These are phyloP conservation scores for Diuraphis noxia DNA, from an alignment of 1,140 invertebrate species.

Conservation along the genomic window DNA sequence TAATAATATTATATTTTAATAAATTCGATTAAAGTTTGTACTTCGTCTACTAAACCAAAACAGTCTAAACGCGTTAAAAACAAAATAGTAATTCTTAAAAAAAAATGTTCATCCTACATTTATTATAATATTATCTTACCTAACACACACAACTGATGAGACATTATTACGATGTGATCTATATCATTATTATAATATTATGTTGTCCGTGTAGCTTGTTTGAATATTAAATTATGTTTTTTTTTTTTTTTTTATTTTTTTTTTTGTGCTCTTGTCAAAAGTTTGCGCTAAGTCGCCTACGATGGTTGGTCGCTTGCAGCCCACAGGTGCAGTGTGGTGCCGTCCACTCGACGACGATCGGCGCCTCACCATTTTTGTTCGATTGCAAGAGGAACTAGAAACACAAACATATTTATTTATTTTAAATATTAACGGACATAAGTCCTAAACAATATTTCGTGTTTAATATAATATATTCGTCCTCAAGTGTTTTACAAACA, in stretches of 20 bases:
- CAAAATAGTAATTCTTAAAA: conserved; percentile 8
- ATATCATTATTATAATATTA: background rate
- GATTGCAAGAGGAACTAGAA: conserved; percentile 21
- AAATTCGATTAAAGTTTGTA: background rate
- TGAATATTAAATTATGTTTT: background rate
- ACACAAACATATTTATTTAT: conserved; percentile 27
- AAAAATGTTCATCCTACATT: background rate
- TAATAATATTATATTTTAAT: background rate
- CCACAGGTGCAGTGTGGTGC: background rate
- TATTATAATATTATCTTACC: background rate
- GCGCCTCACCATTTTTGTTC: conserved; percentile 47
- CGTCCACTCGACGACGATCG: background rate
- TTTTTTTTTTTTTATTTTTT: conserved; percentile 7
- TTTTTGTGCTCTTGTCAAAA: background rate
- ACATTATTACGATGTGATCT: background rate
- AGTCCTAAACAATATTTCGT: too few relatives aligned
- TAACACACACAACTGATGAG: background rate
- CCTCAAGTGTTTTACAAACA: background rate
- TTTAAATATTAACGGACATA: too few relatives aligned
- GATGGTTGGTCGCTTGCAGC: background rate
- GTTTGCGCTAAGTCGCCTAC: conserved; percentile 31
- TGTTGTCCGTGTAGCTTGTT: conserved; percentile 12
- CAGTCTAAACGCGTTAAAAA: conserved; percentile 32
- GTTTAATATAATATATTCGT: too few relatives aligned
- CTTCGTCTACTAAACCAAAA: conserved; percentile 30